phyloP scores from a whole-genome alignment of 1,140 invertebrate genomes.

The Leptopilina boulardi region DNA sequence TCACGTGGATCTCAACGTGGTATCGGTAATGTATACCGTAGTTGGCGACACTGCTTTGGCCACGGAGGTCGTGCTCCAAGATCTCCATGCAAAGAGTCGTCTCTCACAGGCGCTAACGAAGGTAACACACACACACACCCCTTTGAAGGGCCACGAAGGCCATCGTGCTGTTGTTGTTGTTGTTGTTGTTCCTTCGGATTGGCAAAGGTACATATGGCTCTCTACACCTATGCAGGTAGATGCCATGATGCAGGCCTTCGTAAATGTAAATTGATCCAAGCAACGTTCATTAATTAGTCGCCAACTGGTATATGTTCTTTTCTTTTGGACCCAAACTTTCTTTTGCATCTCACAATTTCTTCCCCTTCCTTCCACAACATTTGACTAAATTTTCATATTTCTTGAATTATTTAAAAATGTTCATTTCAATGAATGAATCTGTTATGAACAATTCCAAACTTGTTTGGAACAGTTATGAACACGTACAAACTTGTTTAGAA shows the following conservation, averaged over 20 bases:
- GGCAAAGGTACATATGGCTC: conserved; percentile 37
- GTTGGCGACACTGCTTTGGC: conserved; percentile 39
- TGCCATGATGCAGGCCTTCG: conserved; percentile 45
- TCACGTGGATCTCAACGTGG: conserved; percentile 18
- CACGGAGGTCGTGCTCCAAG: conserved; percentile 49
- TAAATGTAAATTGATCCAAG: conserved; percentile 67
- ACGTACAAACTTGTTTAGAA: no score
- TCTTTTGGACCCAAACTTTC: neutral
- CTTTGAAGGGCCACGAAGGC: conserved; percentile 50
- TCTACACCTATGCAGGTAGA: conserved; percentile 19
- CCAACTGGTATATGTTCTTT: conserved; percentile 60
- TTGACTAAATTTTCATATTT: no score
- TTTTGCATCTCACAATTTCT: neutral
- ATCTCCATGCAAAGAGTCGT: conserved; percentile 36
- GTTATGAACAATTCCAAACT: no score
- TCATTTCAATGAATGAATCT: no score
- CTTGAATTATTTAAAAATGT: no score
- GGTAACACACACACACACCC: conserved; percentile 52
- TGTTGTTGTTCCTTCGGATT: conserved; percentile 21
- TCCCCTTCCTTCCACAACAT: neutral
- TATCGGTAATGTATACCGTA: conserved; percentile 52
- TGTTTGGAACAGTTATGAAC: no score
- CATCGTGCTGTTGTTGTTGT: conserved; percentile 27
- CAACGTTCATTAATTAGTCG: conserved; percentile 68
- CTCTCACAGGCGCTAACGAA: conserved; percentile 56